phyloP scores from a whole-genome alignment of 2,888 invertebrate genomes.

The Xylocampa areola region DNA sequence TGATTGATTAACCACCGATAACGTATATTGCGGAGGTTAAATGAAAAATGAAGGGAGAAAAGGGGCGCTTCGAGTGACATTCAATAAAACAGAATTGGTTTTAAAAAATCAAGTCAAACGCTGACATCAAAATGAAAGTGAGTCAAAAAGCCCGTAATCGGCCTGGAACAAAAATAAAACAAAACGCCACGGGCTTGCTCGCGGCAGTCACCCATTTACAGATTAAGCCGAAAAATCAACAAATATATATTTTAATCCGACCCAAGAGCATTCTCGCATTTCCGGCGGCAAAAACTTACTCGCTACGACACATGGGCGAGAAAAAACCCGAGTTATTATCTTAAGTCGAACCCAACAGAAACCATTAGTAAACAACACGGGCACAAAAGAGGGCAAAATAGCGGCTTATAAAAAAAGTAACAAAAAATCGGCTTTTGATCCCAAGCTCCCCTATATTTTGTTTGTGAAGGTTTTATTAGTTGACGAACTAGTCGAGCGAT shows the following conservation, averaged over 20 bases:
- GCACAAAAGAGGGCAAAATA: slow-evolving; percentile 88
- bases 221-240: slow-evolving; percentile 86
- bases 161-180: slow-evolving; percentile 67
- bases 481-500: slow-evolving; percentile 79
- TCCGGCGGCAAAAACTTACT: slow-evolving; percentile 86
- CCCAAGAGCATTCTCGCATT: slow-evolving; percentile 85
- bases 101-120: slow-evolving; percentile 73
- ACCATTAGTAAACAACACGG: slow-evolving; percentile 90
- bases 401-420: slow-evolving; percentile 85
- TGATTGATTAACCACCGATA: slow-evolving; percentile 87
- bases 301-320: slow-evolving; percentile 84
- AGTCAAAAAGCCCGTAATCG: slow-evolving; percentile 71
- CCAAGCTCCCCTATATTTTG: slow-evolving; percentile 83
- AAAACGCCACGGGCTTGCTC: slow-evolving; percentile 67
- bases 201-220: slow-evolving; percentile 74
- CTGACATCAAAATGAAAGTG: slow-evolving; percentile 68
- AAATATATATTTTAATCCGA: slow-evolving; percentile 86
- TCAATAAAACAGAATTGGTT: slow-evolving; percentile 66
- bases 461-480: slow-evolving; percentile 87
- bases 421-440: slow-evolving; percentile 89
- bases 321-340: slow-evolving; percentile 88
- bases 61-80: slow-evolving; percentile 40
- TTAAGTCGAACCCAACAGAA: slow-evolving; percentile 89
- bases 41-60: slow-evolving; percentile 74
- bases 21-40: slow-evolving; percentile 75